Conservation (phyloP, 1,140 invertebrate genomes). For the Eurosta solidaginis region DNA sequence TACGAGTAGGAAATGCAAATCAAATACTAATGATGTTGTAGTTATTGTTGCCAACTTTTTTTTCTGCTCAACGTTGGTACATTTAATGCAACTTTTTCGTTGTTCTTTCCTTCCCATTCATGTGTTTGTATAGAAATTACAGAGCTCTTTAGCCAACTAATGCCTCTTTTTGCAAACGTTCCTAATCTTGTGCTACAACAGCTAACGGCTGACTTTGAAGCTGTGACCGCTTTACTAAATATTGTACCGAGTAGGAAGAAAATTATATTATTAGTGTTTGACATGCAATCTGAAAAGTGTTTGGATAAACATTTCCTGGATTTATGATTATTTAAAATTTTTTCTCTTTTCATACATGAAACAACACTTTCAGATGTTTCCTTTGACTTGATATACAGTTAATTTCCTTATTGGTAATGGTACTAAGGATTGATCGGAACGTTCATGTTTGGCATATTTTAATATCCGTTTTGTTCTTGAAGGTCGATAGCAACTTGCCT, state of each 20-base stretch:
- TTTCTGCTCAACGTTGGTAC: too few species aligned
- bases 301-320: conserved; percentile 17
- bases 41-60: conserved; percentile 26
- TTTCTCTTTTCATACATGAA: background rate
- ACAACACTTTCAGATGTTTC: background rate
- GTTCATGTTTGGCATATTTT: background rate
- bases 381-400: background rate
- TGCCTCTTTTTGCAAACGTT: background rate
- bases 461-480: background rate
- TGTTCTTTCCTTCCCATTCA: background rate
- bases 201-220: background rate
- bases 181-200: background rate
- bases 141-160: conserved; percentile 12
- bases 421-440: background rate
- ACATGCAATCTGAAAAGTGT: conserved; percentile 59
- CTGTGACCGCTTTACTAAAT: background rate
- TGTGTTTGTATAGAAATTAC: background rate
- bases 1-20: conserved; percentile 43
- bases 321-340: background rate
- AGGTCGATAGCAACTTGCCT: background rate
- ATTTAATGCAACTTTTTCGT: background rate
- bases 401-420: background rate
- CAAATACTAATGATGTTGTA: conserved; percentile 57
- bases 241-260: conserved; percentile 38
- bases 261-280: conserved; percentile 58